Base-by-base conservation (phyloP, 2,888 invertebrate species). In the Cremastinae sp. region DNA sequence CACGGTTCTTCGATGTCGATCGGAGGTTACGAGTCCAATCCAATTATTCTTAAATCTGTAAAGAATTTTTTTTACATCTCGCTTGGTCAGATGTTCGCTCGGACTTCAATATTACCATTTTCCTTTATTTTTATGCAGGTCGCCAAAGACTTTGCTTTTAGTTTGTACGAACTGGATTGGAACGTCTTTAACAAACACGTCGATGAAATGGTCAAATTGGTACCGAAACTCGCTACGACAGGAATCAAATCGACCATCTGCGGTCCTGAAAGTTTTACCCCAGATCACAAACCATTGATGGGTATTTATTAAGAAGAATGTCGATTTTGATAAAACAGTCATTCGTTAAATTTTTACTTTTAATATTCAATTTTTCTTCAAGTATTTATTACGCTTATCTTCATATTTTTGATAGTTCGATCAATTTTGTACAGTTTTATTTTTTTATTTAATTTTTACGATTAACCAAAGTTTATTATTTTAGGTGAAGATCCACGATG, bases 251-350 rank as follows among this genome's bases (percentile, higher is more conserved):
- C 95, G 43, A 96, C 96, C 0, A 94, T 97, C 0, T 97, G 96
- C 85, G 97, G 97, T 0, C 96, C 97, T 0, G 97, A 98, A 88
- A 95, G 96, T 0, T 98, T 97, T 87, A 97, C 97, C 0, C 96
- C 97, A 0, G 97, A 98, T 88, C 97, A 97, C 86, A 97, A 94
- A 83, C 97, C 97, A 0, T 86, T 97, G 37, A 91, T 97, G 91
- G 97, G 97, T 82, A 72, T 7, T 56, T 14, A 9, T 9, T 20
- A 37, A 8, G 7, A 28, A 51, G 2, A 0, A 18, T 20, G 43
- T 28, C 8, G 18, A 45, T 59, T 56, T 12, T 28, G 5, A 3
- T 28, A 28, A 28, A 2, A 28, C 28, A n/a, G n/a, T n/a, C n/a
- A n/a, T n/a, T n/a, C n/a, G n/a, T n/a, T n/a, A n/a, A n/a, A n/a